phyloP scores from a whole-genome alignment of 2,113 vertebrate genomes.

The Cryptomyrus ogoouensis region DNA sequence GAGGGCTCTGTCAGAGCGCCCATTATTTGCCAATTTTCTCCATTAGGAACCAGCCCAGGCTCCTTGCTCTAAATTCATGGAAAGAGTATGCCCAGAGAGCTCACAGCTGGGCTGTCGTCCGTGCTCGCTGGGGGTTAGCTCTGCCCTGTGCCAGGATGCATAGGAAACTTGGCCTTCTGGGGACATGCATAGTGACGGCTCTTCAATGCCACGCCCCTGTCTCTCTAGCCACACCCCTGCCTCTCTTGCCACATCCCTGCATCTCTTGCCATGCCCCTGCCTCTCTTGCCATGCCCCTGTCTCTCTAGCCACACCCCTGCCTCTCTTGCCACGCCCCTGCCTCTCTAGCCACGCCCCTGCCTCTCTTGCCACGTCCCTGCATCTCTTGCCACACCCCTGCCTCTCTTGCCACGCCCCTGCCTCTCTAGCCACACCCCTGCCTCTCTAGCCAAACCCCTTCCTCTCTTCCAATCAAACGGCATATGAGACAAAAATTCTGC shows the following conservation, averaged over 20 bases:
- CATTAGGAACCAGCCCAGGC: slow-evolving; percentile 50
- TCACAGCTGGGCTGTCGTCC: slow-evolving; percentile 41
- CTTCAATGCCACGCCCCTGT: neutral
- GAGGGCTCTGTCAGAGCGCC: slow-evolving; percentile 51
- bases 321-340: neutral
- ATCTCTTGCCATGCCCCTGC: neutral
- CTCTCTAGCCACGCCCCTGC: no score
- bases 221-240: neutral
- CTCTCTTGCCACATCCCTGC: no score
- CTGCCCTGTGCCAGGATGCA: slow-evolving; percentile 23
- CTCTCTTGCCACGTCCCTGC: no score
- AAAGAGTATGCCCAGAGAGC: slow-evolving; percentile 45
- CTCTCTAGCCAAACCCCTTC: neutral
- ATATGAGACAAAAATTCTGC: neutral
- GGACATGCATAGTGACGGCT: neutral
- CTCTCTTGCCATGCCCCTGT: neutral
- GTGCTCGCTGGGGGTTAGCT: slow-evolving; percentile 49
- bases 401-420: no score
- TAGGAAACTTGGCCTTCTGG: neutral
- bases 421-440: neutral
- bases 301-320: no score
- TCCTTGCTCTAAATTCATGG: slow-evolving; percentile 59
- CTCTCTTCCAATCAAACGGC: neutral
- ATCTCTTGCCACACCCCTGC: neutral
- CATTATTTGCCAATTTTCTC: slow-evolving; percentile 63